Percentiles rank a stretch among this genome's conserved stretches.
phyloP scores from a whole-genome alignment of 2,888 invertebrate genomes.

The Volucella inanis region DNA sequence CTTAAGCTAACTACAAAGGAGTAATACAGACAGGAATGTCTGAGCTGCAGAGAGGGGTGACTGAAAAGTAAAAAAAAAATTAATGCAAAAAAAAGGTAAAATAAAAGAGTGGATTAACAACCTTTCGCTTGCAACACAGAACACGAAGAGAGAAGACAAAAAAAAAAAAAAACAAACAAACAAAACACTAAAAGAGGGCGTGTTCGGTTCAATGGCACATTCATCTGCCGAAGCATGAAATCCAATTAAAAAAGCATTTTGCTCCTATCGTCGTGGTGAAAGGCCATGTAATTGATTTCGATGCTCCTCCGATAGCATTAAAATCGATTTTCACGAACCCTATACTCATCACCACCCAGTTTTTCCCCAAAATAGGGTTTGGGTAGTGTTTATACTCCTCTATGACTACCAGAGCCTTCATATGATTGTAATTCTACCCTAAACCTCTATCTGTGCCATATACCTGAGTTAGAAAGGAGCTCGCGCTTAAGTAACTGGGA shows the following conservation, averaged over 20 bases:
- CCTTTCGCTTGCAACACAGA: slow-evolving; percentile 11
- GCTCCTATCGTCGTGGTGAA: slow-evolving; percentile 60
- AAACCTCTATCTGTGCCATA: too few relatives aligned
- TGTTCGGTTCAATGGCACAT: slow-evolving; percentile 73
- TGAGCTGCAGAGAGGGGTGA: neutral
- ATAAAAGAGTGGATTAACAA: slow-evolving; percentile 46
- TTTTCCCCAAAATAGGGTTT: neutral
- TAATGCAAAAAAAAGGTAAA: neutral
- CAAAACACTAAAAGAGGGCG: slow-evolving; percentile 52
- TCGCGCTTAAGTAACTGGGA: slow-evolving; percentile 13
- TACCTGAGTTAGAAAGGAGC: neutral
- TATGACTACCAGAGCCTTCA: neutral
- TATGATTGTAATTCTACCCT: too few relatives aligned
- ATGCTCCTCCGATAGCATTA: slow-evolving; percentile 68
- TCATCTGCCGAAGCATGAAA: slow-evolving; percentile 73
- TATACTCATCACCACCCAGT: neutral
- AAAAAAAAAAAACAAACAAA: slow-evolving; percentile 26
- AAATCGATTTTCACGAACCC: slow-evolving; percentile 61
- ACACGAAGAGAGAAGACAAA: slow-evolving; percentile 7
- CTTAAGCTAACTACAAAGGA: slow-evolving; percentile 20
- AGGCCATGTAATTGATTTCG: slow-evolving; percentile 73
- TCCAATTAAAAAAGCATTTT: slow-evolving; percentile 74
- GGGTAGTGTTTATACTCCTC: slow-evolving; percentile 10
- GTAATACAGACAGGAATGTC: neutral
- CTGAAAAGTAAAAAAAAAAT: neutral